A percentile compares a stretch with the other conserved stretches of the same genome.
Conservation (phyloP, 2,888 invertebrate genomes). For the Lissonota sp. region DNA sequence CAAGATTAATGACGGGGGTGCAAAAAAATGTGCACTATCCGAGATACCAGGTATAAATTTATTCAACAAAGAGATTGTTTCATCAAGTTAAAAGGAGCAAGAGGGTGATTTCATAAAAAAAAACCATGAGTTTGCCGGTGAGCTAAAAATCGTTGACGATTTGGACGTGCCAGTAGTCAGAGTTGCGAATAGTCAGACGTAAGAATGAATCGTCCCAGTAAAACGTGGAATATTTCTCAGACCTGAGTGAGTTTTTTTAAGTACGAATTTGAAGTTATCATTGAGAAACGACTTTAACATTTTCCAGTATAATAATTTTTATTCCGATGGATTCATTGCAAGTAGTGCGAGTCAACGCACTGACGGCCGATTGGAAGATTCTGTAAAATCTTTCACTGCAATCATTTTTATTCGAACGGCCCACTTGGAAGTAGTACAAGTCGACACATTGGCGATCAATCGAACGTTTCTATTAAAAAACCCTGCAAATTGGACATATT, state of each 20-base stretch:
- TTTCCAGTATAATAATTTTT: background rate
- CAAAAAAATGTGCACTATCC: slow-evolving; percentile 27
- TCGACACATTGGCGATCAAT: too few relatives aligned
- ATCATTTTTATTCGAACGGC: too few relatives aligned
- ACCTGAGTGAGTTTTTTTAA: background rate
- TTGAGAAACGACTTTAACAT: background rate
- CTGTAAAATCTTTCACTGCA: too few relatives aligned
- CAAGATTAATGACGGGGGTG: slow-evolving; percentile 8
- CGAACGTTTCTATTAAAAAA: too few relatives aligned
- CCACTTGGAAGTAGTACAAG: too few relatives aligned
- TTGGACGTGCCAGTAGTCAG: slow-evolving; percentile 32
- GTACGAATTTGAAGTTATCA: background rate
- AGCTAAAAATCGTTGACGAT: slow-evolving; percentile 3
- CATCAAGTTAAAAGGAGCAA: slow-evolving; percentile 48
- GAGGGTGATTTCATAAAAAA: background rate
- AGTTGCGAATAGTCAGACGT: slow-evolving; percentile 32
- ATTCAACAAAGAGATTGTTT: slow-evolving; percentile 26
- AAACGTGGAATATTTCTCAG: slow-evolving; percentile 9
- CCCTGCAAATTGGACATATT: too few relatives aligned
- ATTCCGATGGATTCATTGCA: too few relatives aligned
- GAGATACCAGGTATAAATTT: slow-evolving; percentile 15
- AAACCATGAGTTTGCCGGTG: too few relatives aligned
- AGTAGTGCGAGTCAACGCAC: too few relatives aligned
- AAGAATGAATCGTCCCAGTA: background rate
- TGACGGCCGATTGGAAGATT: too few relatives aligned